A percentile compares a stretch with the other conserved stretches of the same genome.
Conservation (phyloP, 2,797 vertebrate species). For the Anguilla marmorata region DNA sequence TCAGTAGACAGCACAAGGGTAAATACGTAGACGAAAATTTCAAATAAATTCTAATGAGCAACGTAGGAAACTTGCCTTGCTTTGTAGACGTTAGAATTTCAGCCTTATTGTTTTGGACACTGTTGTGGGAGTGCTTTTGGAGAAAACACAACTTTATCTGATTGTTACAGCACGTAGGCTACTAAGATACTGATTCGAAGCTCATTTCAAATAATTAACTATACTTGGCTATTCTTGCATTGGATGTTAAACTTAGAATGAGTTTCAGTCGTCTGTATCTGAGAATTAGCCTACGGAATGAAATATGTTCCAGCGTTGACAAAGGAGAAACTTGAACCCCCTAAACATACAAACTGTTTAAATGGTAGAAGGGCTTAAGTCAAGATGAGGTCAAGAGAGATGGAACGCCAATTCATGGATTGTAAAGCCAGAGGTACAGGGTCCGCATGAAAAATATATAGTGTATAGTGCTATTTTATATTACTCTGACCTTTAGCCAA, state of each 20-base stretch:
- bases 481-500: conserved; percentile 4
- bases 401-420: neutral
- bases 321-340: neutral
- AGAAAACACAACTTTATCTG: neutral
- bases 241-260: neutral
- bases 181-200: neutral
- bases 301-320: neutral
- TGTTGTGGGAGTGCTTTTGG: neutral
- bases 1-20: neutral
- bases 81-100: neutral
- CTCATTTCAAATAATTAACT: neutral
- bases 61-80: neutral
- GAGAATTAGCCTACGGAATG: neutral
- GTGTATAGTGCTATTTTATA: neutral
- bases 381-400: conserved; percentile 33
- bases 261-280: neutral
- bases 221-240: neutral
- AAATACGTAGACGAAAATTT: neutral
- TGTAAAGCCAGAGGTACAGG: neutral
- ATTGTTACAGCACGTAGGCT: neutral
- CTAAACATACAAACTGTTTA: conserved; percentile 6
- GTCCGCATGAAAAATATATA: conserved; percentile 1
- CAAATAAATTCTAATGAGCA: neutral
- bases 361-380: conserved; percentile 34
- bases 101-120: neutral